Conservation (phyloP, 2,113 vertebrate species). For the Baryphthengus martii region DNA sequence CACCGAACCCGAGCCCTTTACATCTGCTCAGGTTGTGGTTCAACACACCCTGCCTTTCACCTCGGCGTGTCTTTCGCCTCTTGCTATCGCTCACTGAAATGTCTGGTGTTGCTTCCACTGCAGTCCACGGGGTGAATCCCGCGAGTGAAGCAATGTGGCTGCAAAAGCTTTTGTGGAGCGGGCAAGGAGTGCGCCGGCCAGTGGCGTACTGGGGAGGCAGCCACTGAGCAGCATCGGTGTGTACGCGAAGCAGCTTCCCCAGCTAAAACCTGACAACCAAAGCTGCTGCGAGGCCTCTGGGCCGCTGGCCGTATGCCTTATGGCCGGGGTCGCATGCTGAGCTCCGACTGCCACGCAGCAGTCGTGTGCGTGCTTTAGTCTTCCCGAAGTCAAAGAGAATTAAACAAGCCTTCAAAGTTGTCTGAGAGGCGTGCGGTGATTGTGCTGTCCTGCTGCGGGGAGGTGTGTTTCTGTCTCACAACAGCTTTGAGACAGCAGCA, state of each 20-base stretch:
- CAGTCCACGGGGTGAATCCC: background rate
- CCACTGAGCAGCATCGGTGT: background rate
- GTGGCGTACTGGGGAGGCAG: background rate
- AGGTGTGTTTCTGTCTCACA: background rate
- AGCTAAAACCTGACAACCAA: background rate
- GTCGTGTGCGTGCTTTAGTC: background rate
- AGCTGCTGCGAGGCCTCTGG: background rate
- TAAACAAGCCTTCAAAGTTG: background rate
- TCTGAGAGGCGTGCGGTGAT: accelerated
- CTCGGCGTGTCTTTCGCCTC: background rate
- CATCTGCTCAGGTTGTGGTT: background rate
- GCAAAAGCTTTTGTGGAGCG: background rate
- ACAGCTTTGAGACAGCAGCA: background rate
- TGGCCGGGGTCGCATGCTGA: background rate
- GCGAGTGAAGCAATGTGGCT: background rate
- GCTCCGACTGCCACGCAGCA: background rate
- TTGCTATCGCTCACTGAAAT: background rate
- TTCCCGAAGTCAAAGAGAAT: background rate
- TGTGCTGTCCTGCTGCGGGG: background rate
- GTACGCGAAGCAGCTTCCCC: background rate
- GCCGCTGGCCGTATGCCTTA: background rate
- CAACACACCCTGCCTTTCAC: background rate
- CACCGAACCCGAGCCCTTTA: background rate
- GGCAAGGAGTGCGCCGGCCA: background rate
- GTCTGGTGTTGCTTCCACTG: background rate